Evolutionary conservation across 1,140 invertebrate genomes (phyloP).

Genomic region (Lordiphosa collinella): DNA sequence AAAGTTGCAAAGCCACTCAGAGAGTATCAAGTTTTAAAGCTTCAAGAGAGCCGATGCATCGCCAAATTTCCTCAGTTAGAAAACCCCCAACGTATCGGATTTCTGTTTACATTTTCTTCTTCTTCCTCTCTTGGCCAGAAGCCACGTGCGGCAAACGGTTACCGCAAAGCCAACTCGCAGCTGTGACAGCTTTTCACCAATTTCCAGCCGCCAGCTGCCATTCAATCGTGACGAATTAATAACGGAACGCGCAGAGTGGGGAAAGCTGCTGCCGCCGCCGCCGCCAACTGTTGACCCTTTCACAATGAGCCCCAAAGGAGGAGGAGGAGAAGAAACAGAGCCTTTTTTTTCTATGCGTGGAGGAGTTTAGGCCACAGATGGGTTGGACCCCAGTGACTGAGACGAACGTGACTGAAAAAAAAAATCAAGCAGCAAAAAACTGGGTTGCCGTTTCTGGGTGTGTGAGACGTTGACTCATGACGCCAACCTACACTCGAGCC

Average conservation of each 20-base stretch:
- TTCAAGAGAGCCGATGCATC: too few relatives aligned
- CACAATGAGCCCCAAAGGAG: neutral
- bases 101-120: neutral
- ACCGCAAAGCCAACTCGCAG: slow-evolving; percentile 33
- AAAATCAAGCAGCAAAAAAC: slow-evolving; percentile 2
- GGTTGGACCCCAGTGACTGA: neutral
- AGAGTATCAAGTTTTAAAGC: too few relatives aligned
- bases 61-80: slow-evolving; percentile 4
- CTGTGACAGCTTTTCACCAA: slow-evolving; percentile 68
- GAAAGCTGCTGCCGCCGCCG: slow-evolving; percentile 26
- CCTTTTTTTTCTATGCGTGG: too few relatives aligned
- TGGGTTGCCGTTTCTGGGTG: slow-evolving; percentile 8
- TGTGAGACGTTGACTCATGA: slow-evolving; percentile 9
- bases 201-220: slow-evolving; percentile 69
- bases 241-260: slow-evolving; percentile 50
- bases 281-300: slow-evolving; percentile 5
- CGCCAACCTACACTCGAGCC: slow-evolving; percentile 1
- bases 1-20: too few relatives aligned
- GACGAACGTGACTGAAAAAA: slow-evolving; percentile 2
- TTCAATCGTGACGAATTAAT: slow-evolving; percentile 73
- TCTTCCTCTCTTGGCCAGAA: slow-evolving; percentile 11
- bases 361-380: neutral
- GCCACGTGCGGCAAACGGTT: slow-evolving; percentile 29
- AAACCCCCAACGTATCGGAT: slow-evolving; percentile 13
- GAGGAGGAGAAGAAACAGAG: neutral